phyloP scores from a whole-genome alignment of 2,113 vertebrate genomes.

The Actenoides lindsayi region DNA sequence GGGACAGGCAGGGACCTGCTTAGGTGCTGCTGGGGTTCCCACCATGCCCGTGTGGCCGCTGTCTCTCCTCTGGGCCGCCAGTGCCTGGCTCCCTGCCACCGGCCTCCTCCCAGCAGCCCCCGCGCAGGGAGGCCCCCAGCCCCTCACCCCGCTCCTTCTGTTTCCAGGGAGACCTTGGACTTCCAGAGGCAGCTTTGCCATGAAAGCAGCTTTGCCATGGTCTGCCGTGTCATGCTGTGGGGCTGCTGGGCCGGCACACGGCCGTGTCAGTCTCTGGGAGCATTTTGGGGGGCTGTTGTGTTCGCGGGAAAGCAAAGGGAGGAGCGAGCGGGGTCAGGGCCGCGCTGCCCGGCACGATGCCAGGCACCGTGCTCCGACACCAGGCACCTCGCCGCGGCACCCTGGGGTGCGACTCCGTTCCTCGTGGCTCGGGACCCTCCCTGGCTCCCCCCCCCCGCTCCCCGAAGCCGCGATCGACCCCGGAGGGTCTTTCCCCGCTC shows the following conservation, averaged over 20 bases:
- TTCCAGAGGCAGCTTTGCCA: neutral
- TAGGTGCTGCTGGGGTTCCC: neutral
- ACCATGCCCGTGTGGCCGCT: fast-evolving
- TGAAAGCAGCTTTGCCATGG: fast-evolving
- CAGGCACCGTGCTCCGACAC: fast-evolving
- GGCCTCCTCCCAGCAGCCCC: neutral
- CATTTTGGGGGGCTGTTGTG: neutral
- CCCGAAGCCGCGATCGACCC: fast-evolving
- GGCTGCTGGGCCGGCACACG: neutral
- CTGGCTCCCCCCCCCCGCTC: neutral
- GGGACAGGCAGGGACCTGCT: neutral
- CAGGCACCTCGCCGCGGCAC: fast-evolving
- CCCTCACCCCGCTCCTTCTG: neutral
- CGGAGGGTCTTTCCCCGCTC: neutral
- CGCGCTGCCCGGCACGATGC: fast-evolving
- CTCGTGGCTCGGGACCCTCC: neutral
- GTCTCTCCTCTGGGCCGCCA: fast-evolving
- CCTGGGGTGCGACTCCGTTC: fast-evolving
- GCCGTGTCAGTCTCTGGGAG: fast-evolving
- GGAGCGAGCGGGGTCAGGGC: neutral
- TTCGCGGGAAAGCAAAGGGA: neutral
- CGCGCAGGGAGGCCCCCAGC: fast-evolving
- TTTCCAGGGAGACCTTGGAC: neutral
- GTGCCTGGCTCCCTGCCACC: neutral
- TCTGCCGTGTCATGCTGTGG: fast-evolving